A percentile compares a stretch with the other conserved stretches of the same genome.
Evolutionary conservation across 2,888 invertebrate genomes (phyloP).

Genomic region (Yponomeuta plumbellus): DNA sequence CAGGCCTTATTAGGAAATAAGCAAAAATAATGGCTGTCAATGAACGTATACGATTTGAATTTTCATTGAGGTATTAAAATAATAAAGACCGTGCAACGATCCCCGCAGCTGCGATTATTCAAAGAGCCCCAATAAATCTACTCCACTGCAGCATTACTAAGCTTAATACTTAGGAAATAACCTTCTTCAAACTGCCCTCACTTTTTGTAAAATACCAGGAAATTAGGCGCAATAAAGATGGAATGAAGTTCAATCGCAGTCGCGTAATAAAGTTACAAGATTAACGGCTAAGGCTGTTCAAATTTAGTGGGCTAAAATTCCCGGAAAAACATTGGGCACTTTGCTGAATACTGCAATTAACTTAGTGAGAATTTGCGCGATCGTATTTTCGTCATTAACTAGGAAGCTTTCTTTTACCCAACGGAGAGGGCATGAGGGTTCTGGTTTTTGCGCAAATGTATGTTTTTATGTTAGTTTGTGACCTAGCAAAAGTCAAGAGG

Average conservation of each 20-base stretch:
- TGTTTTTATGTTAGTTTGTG: too few species aligned
- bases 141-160: background rate
- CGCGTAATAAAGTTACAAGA: background rate
- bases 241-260: background rate
- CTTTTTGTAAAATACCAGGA: background rate
- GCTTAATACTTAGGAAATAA: background rate
- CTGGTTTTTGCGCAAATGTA: too few species aligned
- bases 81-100: conserved; percentile 10
- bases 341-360: background rate
- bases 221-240: background rate
- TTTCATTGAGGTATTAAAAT: background rate
- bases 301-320: background rate
- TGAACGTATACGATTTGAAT: background rate
- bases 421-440: too few species aligned
- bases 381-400: background rate
- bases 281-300: background rate
- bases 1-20: too few species aligned
- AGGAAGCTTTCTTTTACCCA: too few species aligned
- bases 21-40: background rate
- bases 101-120: background rate
- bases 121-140: background rate
- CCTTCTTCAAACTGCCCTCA: background rate
- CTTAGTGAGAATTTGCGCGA: background rate
- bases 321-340: background rate
- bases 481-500: too few species aligned